A percentile compares a stretch with the other conserved stretches of the same genome.
phyloP scores from a whole-genome alignment of 2,113 vertebrate species.

The Fregata magnificens region DNA sequence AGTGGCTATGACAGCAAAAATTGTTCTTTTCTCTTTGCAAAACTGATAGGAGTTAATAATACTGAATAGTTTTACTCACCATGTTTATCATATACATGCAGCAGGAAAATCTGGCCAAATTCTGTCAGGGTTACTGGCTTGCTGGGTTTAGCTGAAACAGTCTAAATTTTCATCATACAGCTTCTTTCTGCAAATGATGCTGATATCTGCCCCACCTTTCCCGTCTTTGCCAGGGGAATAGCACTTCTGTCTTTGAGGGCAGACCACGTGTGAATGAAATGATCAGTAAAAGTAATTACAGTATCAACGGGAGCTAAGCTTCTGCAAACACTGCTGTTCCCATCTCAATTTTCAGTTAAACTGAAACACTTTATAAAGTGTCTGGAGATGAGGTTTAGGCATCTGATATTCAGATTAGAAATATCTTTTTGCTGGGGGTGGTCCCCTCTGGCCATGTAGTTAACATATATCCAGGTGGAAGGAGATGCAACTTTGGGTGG shows the following conservation, averaged over 20 bases:
- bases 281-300: conserved; percentile 25
- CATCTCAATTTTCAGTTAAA: conserved; percentile 25
- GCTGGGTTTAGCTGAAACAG: neutral
- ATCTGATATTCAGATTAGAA: conserved; percentile 32
- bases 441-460: neutral
- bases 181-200: neutral
- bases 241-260: neutral
- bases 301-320: neutral
- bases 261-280: neutral
- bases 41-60: neutral
- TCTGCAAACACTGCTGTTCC: conserved; percentile 14
- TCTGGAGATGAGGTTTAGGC: conserved; percentile 30
- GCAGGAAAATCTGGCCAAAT: neutral
- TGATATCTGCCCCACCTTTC: neutral
- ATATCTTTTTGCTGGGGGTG: neutral
- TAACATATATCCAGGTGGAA: neutral
- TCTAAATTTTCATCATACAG: neutral
- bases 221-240: neutral
- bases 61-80: neutral
- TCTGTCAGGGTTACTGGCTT: neutral
- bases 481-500: neutral
- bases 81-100: neutral
- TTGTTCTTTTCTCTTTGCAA: neutral
- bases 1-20: neutral
- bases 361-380: neutral